These are phyloP conservation scores for Orycteropus afer DNA, from an alignment of 2,113 vertebrate species.

Conservation along the genomic window DNA sequence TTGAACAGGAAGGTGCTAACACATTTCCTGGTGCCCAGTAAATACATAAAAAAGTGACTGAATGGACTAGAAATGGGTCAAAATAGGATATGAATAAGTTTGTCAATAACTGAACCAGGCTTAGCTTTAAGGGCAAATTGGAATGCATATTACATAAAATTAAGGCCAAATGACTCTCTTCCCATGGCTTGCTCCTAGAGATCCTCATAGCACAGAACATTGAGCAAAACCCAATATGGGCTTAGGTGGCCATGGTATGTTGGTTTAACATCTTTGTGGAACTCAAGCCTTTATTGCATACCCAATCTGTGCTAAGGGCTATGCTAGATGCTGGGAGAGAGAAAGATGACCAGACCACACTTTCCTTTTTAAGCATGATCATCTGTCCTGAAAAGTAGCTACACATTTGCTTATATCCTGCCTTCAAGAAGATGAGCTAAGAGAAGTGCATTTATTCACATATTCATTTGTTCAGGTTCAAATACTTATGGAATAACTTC, in stretches of 20 bases:
- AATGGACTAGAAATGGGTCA: not conserved
- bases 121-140: not conserved
- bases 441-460: not conserved
- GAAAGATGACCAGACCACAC: not conserved
- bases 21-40: not conserved
- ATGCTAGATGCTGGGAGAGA: not conserved
- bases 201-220: not conserved
- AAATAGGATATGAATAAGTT: not conserved
- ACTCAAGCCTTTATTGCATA: not conserved
- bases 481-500: not conserved
- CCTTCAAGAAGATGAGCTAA: not conserved
- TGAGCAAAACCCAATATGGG: not conserved
- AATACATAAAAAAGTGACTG: not conserved
- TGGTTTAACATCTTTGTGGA: not conserved
- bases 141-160: not conserved
- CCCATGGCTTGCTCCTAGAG: not conserved
- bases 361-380: not conserved
- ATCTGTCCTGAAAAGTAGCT: not conserved
- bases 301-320: not conserved
- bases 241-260: not conserved
- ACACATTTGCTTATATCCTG: not conserved
- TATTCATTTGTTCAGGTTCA: not conserved
- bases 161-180: not conserved
- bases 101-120: not conserved
- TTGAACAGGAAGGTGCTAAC: not conserved